Conservation (phyloP, 2,797 vertebrate species). For the Squalus acanthias region DNA sequence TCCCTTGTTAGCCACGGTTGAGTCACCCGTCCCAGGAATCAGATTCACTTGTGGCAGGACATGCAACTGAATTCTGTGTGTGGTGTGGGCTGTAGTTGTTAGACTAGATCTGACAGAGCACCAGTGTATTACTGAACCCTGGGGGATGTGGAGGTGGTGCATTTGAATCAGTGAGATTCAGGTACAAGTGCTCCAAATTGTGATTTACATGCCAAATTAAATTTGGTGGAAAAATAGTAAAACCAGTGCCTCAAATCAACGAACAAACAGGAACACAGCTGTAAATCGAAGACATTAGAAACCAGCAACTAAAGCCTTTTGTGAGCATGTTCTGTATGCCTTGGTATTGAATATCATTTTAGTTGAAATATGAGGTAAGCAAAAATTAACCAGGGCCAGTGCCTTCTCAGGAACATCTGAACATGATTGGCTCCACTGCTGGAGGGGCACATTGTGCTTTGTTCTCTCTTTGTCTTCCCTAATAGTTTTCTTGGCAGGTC, state of each 20-base stretch:
- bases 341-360: neutral
- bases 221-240: neutral
- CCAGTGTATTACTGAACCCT: neutral
- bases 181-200: neutral
- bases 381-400: neutral
- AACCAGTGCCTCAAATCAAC: neutral
- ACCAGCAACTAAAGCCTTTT: neutral
- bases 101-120: neutral
- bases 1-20: too few species aligned
- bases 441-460: neutral
- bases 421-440: neutral
- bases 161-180: neutral
- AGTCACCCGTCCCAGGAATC: neutral
- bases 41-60: neutral
- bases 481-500: neutral
- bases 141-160: neutral
- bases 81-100: neutral
- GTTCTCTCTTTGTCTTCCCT: neutral
- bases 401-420: neutral
- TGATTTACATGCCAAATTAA: neutral
- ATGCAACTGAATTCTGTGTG: neutral
- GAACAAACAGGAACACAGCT: neutral
- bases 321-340: neutral
- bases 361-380: neutral
- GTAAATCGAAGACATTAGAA: neutral